Base-by-base conservation (phyloP, 2,797 vertebrate genomes). In the Cygnus olor region DNA sequence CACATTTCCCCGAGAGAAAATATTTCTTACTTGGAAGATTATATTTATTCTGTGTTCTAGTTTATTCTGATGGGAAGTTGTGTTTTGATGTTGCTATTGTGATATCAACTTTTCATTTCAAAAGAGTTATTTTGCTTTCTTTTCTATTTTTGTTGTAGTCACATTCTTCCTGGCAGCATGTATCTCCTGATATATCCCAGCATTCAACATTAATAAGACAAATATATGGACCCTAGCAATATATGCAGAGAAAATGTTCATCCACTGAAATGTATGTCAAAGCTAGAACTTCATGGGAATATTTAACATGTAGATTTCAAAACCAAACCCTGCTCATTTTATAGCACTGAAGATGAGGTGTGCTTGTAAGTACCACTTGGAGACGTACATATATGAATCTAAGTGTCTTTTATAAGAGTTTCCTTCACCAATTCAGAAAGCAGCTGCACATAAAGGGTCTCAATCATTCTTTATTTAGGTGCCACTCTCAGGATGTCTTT, bases 401-500 rank as follows among this genome's bases (percentile, higher is more conserved):
- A 58, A 63, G 10, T 71, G 10, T 54, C 61, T 83, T 90, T 74
- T 40, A 28, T 66, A 63, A 74, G 90, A 72, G 7, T 69, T 85
- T 88, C 38, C 60, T 80, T 93, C 80, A 93, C 58, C 27, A 80
- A 44, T 72, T 89, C 73, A 92, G 76, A 95, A 83, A 79, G 40
- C 54, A 83, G 72, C 70, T 85, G 66, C 51, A 76, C 65, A 88
- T 84, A 92, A 91, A 93, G 79, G 66, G 16, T 88, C 47, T 90
- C 82, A 93, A 71, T 95, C 80, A 73, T 64, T 90, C 68, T 93
- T 85, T 91, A 74, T 86, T 95, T 63, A 88, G 89, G 81, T 70
- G 68, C n/a, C 20, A 49, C 53, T 86, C 82, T 94, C 89, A 57
- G 63, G 89, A 84, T 73, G 83, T 78, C 71, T 92, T 93, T 92